These are phyloP conservation scores for Hippocampus abdominalis DNA, from an alignment of 2,113 vertebrate species.

Conservation along the genomic window DNA sequence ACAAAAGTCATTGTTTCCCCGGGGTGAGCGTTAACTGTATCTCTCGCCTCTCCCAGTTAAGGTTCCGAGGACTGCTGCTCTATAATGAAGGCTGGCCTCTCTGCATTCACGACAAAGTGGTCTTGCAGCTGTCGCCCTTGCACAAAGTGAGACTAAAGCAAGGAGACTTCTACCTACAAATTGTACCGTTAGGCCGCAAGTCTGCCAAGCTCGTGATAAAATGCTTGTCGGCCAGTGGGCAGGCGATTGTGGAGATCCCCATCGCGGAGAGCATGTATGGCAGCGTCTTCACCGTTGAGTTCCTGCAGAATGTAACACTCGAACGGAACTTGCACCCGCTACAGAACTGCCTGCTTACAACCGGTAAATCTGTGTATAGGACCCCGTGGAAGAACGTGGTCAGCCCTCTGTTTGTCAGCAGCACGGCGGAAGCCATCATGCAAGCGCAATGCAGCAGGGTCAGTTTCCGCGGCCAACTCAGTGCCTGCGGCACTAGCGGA, in stretches of 20 bases:
- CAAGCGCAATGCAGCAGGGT: slow-evolving; percentile 53
- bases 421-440: slow-evolving; percentile 69
- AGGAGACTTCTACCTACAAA: slow-evolving; percentile 81
- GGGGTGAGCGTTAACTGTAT: slow-evolving; percentile 8
- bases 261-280: slow-evolving; percentile 78
- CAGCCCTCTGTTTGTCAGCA: slow-evolving; percentile 73
- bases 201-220: slow-evolving; percentile 78
- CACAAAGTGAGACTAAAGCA: slow-evolving; percentile 76
- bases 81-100: slow-evolving; percentile 82
- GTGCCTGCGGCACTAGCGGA: slow-evolving; percentile 59
- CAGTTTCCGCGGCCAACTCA: slow-evolving; percentile 60
- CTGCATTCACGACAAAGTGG: slow-evolving; percentile 78
- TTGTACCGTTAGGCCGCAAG: slow-evolving; percentile 74
- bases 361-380: slow-evolving; percentile 71
- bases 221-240: slow-evolving; percentile 76
- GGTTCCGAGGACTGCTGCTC: slow-evolving; percentile 75
- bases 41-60: slow-evolving; percentile 63
- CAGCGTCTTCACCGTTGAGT: slow-evolving; percentile 76
- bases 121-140: slow-evolving; percentile 77
- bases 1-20: slow-evolving; percentile 15
- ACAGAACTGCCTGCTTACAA: slow-evolving; percentile 78
- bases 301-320: slow-evolving; percentile 76
- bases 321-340: slow-evolving; percentile 71
- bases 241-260: slow-evolving; percentile 72
- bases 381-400: slow-evolving; percentile 79